Percentiles rank a stretch among this genome's conserved stretches.
These are phyloP conservation scores for Dinomys branickii DNA, from an alignment of 2,113 vertebrate genomes.

Conservation along the genomic window DNA sequence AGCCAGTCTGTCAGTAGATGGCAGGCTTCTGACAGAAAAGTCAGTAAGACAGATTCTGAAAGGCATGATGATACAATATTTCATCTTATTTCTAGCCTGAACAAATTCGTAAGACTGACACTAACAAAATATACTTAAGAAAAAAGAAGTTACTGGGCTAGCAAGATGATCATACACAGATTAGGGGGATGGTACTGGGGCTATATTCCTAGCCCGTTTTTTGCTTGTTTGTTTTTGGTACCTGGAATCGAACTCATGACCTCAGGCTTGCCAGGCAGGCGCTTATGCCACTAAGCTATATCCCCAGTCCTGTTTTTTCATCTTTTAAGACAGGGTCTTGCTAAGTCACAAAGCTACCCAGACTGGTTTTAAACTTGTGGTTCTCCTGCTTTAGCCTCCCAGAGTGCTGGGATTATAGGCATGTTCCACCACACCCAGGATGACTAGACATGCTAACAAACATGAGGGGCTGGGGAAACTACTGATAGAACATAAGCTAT, in stretches of 20 bases:
- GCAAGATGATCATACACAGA: background rate
- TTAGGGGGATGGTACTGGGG: background rate
- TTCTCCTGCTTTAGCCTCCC: background rate
- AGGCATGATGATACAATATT: background rate
- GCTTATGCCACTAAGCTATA: no score
- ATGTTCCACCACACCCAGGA: background rate
- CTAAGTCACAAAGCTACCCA: background rate
- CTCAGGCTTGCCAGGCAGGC: no score
- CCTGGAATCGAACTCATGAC: no score
- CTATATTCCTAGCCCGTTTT: background rate
- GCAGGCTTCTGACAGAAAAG: background rate
- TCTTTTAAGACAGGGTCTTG: background rate
- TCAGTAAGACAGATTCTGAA: background rate
- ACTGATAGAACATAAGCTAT: background rate
- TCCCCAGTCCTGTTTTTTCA: no score
- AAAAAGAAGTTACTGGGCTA: background rate
- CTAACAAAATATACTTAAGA: background rate
- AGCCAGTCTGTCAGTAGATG: background rate
- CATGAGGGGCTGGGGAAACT: background rate
- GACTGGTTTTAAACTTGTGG: background rate
- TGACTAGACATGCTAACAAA: background rate
- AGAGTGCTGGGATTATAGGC: background rate
- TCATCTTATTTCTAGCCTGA: background rate
- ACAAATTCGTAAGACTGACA: slow-evolving; percentile 6
- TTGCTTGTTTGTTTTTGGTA: no score